Conservation (phyloP, 2,888 invertebrate species). For the Oscheius sp. region DNA sequence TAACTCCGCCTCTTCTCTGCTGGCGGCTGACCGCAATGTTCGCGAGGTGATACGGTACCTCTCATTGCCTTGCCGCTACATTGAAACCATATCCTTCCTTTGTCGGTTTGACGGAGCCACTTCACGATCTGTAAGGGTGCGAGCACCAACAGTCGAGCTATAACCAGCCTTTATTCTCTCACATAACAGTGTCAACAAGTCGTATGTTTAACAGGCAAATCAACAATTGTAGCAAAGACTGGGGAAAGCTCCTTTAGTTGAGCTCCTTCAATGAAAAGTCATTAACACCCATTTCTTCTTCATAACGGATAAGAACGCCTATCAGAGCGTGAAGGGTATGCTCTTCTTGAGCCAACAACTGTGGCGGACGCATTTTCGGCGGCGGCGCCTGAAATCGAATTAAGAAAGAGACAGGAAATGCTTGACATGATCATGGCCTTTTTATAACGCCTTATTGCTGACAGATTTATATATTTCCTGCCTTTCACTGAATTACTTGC, state of each 20-base stretch:
- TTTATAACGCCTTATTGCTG: not conserved
- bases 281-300: slow-evolving; percentile 59
- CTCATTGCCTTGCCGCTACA: not conserved
- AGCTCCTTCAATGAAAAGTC: slow-evolving; percentile 48
- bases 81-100: slow-evolving; percentile 21
- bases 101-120: slow-evolving; percentile 26
- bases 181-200: slow-evolving; percentile 35
- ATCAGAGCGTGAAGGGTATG: slow-evolving; percentile 64
- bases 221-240: slow-evolving; percentile 23
- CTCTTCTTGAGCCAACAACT: slow-evolving; percentile 50
- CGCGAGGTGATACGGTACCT: slow-evolving; percentile 22
- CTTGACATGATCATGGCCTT: not conserved
- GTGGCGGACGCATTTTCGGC: slow-evolving; percentile 34
- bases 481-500: not conserved
- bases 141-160: slow-evolving; percentile 17
- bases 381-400: slow-evolving; percentile 20
- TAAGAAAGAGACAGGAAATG: not conserved
- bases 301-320: slow-evolving; percentile 65
- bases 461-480: not conserved
- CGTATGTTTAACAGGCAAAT: slow-evolving; percentile 19
- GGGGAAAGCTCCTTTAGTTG: slow-evolving; percentile 23
- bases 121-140: slow-evolving; percentile 27
- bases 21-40: slow-evolving; percentile 23
- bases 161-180: slow-evolving; percentile 37
- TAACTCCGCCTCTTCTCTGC: slow-evolving; percentile 12